Percentiles rank a stretch among this genome's conserved stretches.
These are phyloP conservation scores for Sebastiscus albofasciatus DNA, from an alignment of 2,797 vertebrate species.

Conservation along the genomic window DNA sequence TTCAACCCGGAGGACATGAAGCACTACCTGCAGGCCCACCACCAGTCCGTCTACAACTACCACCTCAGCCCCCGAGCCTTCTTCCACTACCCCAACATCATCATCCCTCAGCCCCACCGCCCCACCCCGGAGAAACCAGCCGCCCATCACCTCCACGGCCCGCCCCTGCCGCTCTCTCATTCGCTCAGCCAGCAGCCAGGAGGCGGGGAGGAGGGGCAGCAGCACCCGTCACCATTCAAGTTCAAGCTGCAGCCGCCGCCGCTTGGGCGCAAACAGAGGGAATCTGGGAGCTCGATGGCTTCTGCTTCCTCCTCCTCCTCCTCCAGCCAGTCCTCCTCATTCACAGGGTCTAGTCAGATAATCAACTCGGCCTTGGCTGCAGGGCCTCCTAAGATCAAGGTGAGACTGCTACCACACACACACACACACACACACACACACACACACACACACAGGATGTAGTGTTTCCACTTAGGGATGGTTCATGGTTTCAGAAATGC, in stretches of 20 bases:
- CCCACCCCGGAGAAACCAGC: slow-evolving; percentile 74
- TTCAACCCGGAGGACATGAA: slow-evolving; percentile 97
- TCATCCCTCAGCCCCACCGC: slow-evolving; percentile 92
- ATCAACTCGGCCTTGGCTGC: slow-evolving; percentile 53
- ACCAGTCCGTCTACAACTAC: slow-evolving; percentile 95
- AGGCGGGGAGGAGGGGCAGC: slow-evolving; percentile 51
- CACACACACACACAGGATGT: not conserved
- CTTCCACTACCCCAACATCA: slow-evolving; percentile 92
- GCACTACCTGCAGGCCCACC: slow-evolving; percentile 94
- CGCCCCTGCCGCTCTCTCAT: slow-evolving; percentile 66
- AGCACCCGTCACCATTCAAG: slow-evolving; percentile 86
- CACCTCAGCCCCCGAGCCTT: slow-evolving; percentile 95
- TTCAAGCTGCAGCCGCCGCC: slow-evolving; percentile 95
- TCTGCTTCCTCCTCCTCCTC: slow-evolving; percentile 56
- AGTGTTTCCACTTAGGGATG: not conserved
- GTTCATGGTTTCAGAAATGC: not conserved
- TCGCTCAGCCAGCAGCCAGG: slow-evolving; percentile 62
- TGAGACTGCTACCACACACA: slow-evolving; percentile 39
- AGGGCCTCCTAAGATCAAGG: slow-evolving; percentile 84
- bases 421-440: not conserved
- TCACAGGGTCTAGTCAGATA: slow-evolving; percentile 57
- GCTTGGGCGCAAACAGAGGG: slow-evolving; percentile 88
- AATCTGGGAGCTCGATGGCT: slow-evolving; percentile 64
- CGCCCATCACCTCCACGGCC: slow-evolving; percentile 75
- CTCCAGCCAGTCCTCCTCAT: slow-evolving; percentile 65